Conservation (phyloP, 2,888 invertebrate species). For the Cryptocheilus praepositus region DNA sequence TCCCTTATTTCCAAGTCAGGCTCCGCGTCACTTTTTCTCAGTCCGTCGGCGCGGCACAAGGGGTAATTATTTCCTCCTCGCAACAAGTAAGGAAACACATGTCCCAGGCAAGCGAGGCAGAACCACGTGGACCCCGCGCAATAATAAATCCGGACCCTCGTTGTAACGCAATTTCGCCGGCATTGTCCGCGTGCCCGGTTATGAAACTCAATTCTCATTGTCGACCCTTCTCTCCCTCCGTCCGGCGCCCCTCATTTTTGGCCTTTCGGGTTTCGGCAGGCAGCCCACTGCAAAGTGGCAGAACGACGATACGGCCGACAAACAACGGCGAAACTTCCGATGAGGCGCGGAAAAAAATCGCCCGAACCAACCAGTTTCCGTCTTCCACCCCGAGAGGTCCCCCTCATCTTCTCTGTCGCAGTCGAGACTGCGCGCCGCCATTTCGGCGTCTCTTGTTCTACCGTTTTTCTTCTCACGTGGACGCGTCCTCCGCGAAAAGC, state of each 20-base stretch:
- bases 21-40: slow-evolving; percentile 6
- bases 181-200: slow-evolving; percentile 64
- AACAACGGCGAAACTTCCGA: slow-evolving; percentile 1
- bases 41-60: slow-evolving; percentile 4
- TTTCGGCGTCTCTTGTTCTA: neutral
- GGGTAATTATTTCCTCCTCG: slow-evolving; percentile 63
- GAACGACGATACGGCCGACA: slow-evolving; percentile 6
- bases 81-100: slow-evolving; percentile 67
- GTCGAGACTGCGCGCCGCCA: too few species aligned
- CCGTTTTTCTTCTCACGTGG: slow-evolving; percentile 19
- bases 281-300: slow-evolving; percentile 34
- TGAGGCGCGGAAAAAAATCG: neutral
- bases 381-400: too few species aligned
- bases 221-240: slow-evolving; percentile 26
- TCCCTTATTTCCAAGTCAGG: slow-evolving; percentile 1
- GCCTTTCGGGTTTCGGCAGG: slow-evolving; percentile 31
- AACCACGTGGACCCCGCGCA: slow-evolving; percentile 36
- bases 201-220: slow-evolving; percentile 69
- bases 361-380: too few species aligned
- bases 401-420: slow-evolving; percentile 4
- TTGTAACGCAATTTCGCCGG: slow-evolving; percentile 67
- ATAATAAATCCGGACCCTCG: slow-evolving; percentile 67
- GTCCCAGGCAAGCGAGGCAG: slow-evolving; percentile 48
- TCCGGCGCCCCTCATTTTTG: slow-evolving; percentile 30
- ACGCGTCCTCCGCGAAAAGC: slow-evolving; percentile 13